phyloP scores from a whole-genome alignment of 2,113 vertebrate genomes.

The Grantiella picta region DNA sequence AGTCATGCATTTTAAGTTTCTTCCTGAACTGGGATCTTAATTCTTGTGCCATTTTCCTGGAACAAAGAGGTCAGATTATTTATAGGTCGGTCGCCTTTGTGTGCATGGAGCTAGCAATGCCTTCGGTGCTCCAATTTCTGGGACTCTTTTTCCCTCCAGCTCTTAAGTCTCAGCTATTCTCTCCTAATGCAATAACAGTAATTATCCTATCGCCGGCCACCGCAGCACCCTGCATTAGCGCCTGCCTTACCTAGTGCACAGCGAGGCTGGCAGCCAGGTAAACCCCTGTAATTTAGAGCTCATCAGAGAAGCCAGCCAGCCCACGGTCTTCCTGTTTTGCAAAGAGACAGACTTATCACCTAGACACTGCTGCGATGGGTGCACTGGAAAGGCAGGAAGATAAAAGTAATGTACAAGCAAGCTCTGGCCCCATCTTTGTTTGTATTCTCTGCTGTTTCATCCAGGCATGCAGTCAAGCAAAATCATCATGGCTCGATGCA shows the following conservation, averaged over 20 bases:
- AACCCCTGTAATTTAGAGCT: constrained; percentile 29
- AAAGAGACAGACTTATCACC: background rate
- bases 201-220: constrained; percentile 26
- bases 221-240: background rate
- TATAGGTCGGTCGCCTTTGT: constrained; percentile 11
- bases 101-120: background rate
- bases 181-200: constrained; percentile 27
- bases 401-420: background rate
- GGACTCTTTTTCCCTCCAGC: background rate
- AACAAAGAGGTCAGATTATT: constrained; percentile 34
- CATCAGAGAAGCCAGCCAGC: constrained; percentile 11
- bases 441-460: background rate
- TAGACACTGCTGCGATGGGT: background rate
- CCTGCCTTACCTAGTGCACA: background rate
- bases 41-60: background rate
- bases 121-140: background rate
- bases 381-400: background rate
- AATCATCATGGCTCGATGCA: background rate
- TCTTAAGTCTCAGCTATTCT: constrained; percentile 12
- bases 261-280: background rate
- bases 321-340: constrained; percentile 34
- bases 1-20: constrained; percentile 37
- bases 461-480: background rate
- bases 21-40: background rate
- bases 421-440: background rate